These are phyloP conservation scores for Hypena proboscidalis DNA, from an alignment of 2,888 invertebrate species.

Conservation along the genomic window DNA sequence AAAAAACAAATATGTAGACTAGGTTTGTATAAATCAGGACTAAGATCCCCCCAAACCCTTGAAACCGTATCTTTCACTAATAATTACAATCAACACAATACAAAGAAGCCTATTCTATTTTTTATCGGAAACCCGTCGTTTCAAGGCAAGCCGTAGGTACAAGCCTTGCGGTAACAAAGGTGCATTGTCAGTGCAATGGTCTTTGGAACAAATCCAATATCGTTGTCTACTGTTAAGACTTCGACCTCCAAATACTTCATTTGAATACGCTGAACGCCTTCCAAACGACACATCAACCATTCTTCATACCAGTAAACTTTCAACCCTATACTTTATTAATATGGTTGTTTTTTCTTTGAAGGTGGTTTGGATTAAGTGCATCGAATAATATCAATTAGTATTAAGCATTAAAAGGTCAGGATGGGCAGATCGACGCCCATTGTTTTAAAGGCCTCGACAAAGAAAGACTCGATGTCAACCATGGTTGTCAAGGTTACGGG, in stretches of 20 bases:
- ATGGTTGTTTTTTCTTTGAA: constrained; percentile 31
- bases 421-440: constrained; percentile 70
- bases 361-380: constrained; percentile 40
- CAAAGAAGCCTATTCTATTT: constrained; percentile 56
- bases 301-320: constrained; percentile 10
- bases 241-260: constrained; percentile 83
- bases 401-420: constrained; percentile 69
- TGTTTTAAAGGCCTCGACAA: constrained; percentile 73
- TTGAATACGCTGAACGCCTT: constrained; percentile 59
- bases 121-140: constrained; percentile 59
- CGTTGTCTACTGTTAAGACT: constrained; percentile 66
- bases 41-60: neutral
- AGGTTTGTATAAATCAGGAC: neutral
- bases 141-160: constrained; percentile 70
- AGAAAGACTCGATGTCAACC: constrained; percentile 77
- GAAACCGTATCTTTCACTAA: constrained; percentile 40
- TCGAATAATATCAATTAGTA: constrained; percentile 63
- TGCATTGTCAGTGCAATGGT: constrained; percentile 74
- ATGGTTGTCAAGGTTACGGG: constrained; percentile 75
- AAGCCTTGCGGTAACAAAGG: constrained; percentile 78
- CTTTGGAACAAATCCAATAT: constrained; percentile 83
- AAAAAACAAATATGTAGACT: neutral
- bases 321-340: constrained; percentile 4
- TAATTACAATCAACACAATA: constrained; percentile 56
- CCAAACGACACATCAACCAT: constrained; percentile 48